These are phyloP conservation scores for Telenomus remus DNA, from an alignment of 1,140 invertebrate species.

Conservation along the genomic window DNA sequence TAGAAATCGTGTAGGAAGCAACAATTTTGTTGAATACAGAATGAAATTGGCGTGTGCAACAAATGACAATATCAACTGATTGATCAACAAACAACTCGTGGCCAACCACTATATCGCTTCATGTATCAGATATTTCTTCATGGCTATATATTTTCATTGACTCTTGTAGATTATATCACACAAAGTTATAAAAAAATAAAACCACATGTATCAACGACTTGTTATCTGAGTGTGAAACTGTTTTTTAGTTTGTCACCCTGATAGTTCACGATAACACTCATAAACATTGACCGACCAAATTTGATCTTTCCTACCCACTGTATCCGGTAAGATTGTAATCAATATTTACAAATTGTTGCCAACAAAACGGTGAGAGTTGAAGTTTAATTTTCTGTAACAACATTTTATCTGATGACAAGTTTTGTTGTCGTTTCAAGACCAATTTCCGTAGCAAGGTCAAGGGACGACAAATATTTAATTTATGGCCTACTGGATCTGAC, in stretches of 20 bases:
- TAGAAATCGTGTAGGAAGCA: slow-evolving; percentile 41
- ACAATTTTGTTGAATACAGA: slow-evolving; percentile 20
- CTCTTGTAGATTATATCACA: slow-evolving; percentile 49
- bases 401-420: too few relatives aligned
- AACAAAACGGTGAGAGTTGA: too few relatives aligned
- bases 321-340: too few relatives aligned
- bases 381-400: too few relatives aligned
- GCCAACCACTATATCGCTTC: slow-evolving; percentile 58
- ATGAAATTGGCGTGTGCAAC: slow-evolving; percentile 62
- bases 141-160: slow-evolving; percentile 48
- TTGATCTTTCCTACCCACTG: too few relatives aligned
- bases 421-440: neutral
- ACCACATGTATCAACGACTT: too few relatives aligned
- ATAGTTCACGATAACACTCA: too few relatives aligned
- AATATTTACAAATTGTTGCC: too few relatives aligned
- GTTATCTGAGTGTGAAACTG: too few relatives aligned
- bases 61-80: slow-evolving; percentile 60
- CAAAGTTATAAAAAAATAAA: too few relatives aligned
- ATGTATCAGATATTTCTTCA: slow-evolving; percentile 52
- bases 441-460: slow-evolving; percentile 17
- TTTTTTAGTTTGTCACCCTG: too few relatives aligned
- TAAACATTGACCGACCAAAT: too few relatives aligned
- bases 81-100: slow-evolving; percentile 56
- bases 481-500: slow-evolving; percentile 37
- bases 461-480: slow-evolving; percentile 47